Conservation (phyloP, 1,140 invertebrate genomes). For the Lordiphosa mommai region DNA sequence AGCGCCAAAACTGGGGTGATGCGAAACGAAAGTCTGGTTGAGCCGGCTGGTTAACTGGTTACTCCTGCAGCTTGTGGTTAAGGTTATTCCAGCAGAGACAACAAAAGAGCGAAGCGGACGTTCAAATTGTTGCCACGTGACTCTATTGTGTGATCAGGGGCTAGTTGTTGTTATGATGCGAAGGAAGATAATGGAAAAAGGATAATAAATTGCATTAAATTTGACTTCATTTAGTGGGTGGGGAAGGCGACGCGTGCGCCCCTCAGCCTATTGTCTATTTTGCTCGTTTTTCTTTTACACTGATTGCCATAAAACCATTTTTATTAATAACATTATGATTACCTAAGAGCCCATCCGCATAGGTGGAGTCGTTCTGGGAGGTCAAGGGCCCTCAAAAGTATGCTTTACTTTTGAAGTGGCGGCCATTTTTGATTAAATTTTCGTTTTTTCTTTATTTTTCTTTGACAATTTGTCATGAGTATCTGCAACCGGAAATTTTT, state of each 20-base stretch:
- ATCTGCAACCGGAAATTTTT: conserved; percentile 36
- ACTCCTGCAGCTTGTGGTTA: conserved; percentile 44
- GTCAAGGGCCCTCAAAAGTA: conserved; percentile 12
- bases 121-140: conserved; percentile 77
- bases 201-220: conserved; percentile 79
- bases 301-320: conserved; percentile 65
- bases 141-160: conserved; percentile 54
- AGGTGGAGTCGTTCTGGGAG: not conserved
- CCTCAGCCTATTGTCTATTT: conserved; percentile 1
- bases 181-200: conserved; percentile 75
- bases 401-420: conserved; percentile 12
- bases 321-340: conserved; percentile 76
- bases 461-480: conserved; percentile 20
- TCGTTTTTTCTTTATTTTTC: conserved; percentile 3
- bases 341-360: conserved; percentile 8
- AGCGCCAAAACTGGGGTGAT: conserved; percentile 6
- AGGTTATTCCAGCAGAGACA: conserved; percentile 39
- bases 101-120: conserved; percentile 49
- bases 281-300: conserved; percentile 56
- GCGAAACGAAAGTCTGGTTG: not conserved
- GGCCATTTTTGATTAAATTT: conserved; percentile 14
- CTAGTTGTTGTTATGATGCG: conserved; percentile 30
- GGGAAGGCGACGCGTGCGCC: conserved; percentile 36
- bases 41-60: conserved; percentile 14
- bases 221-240: conserved; percentile 45